A percentile compares a stretch with the other conserved stretches of the same genome.
phyloP scores from a whole-genome alignment of 2,888 invertebrate genomes.

The Amblyjoppa proteus region DNA sequence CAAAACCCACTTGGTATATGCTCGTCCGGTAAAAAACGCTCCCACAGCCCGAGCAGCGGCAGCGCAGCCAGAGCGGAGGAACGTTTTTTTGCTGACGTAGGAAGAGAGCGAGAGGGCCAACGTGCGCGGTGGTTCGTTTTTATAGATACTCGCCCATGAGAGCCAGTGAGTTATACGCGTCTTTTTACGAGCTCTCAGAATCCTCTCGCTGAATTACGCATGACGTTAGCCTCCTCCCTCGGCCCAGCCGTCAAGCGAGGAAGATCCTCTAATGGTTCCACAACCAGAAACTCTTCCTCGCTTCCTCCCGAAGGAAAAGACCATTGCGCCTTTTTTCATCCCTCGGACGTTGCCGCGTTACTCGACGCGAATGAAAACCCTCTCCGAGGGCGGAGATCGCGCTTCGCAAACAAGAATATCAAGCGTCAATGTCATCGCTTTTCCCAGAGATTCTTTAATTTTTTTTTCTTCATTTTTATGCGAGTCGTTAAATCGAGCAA shows the following conservation, averaged over 20 bases:
- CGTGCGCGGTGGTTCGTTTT: constrained; percentile 34
- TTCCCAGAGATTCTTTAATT: neutral
- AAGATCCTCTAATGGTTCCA: constrained; percentile 70
- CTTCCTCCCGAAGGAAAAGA: constrained; percentile 18
- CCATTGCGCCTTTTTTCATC: constrained; percentile 33
- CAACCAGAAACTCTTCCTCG: constrained; percentile 45
- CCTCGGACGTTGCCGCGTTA: constrained; percentile 35
- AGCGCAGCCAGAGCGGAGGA: constrained; percentile 46
- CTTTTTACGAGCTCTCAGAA: constrained; percentile 72
- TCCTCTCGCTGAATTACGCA: constrained; percentile 74
- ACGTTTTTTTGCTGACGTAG: constrained; percentile 47
- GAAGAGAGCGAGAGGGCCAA: constrained; percentile 30
- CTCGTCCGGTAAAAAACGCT: constrained; percentile 59
- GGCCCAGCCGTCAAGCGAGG: constrained; percentile 1
- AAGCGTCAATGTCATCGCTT: neutral
- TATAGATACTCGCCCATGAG: constrained; percentile 35
- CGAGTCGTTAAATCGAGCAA: constrained; percentile 23
- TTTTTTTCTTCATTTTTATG: neutral
- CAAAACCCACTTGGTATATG: constrained; percentile 69
- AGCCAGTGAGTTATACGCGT: constrained; percentile 67
- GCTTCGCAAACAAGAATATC: neutral
- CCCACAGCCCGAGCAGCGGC: constrained; percentile 29
- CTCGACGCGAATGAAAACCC: constrained; percentile 60
- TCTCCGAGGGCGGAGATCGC: neutral
- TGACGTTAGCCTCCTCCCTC: constrained; percentile 66